Percentiles rank a stretch among this genome's conserved stretches.
phyloP scores from a whole-genome alignment of 2,797 vertebrate genomes.

The Emys orbicularis region DNA sequence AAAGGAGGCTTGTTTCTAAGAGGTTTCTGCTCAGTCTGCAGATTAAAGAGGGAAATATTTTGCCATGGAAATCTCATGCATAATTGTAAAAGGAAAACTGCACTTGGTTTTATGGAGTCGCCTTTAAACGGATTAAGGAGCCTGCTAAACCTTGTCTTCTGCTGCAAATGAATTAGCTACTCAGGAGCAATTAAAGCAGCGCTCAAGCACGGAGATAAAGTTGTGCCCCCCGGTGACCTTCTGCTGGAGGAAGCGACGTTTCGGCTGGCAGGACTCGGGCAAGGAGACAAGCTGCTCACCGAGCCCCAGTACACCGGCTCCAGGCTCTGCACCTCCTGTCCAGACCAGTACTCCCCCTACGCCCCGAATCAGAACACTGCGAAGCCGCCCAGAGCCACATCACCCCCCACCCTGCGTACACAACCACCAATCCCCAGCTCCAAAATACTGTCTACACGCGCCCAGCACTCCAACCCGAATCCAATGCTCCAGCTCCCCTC shows the following conservation, averaged over 20 bases:
- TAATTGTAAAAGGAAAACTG: background rate
- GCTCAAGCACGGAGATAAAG: conserved; percentile 15
- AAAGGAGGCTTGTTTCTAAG: background rate
- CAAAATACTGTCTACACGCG: background rate
- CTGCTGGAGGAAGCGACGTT: conserved; percentile 24
- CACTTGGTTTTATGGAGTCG: background rate
- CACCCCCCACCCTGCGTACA: background rate
- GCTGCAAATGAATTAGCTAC: background rate
- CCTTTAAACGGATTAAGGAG: conserved; percentile 23
- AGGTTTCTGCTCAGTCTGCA: background rate
- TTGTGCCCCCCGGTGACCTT: conserved; percentile 65
- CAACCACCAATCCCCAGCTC: background rate
- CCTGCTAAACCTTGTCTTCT: background rate
- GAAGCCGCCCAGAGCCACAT: too few relatives aligned
- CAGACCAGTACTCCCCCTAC: background rate
- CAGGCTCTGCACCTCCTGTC: background rate
- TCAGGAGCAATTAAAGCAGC: background rate
- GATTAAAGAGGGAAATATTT: background rate
- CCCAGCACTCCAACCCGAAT: too few relatives aligned
- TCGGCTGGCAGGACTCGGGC: background rate
- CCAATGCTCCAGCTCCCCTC: too few relatives aligned
- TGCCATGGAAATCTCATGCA: conserved; percentile 22
- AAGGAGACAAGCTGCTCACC: rapidly evolving
- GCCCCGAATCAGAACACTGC: background rate
- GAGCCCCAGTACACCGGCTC: background rate